Base-by-base conservation (phyloP, 1,140 invertebrate genomes). In the Drosophila lacertosa region DNA sequence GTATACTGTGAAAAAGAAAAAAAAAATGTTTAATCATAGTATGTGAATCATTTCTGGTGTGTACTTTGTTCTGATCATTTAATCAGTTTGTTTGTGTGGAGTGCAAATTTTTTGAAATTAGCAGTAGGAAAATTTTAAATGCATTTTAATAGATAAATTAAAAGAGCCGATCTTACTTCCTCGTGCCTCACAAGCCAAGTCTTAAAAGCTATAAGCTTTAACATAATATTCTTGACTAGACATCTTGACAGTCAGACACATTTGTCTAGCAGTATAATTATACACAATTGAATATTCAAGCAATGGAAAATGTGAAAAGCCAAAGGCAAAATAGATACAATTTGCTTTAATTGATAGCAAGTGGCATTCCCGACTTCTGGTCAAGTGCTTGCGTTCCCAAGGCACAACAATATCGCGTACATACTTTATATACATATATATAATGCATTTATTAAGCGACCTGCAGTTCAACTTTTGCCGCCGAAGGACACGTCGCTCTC, bases 331-430 rank as follows among this genome's bases (percentile, higher is more conserved):
- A 32, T 58, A 73, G 73, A 73, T 80, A 86, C 67, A 80, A 79
- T 77, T 77, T 68, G 81, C 55, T 86, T 81, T 86, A 80, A 86
- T 84, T 84, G 80, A 77, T 77, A 65, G 67, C 77, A 80, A 74
- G 73, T 76, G 72, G 63, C 63, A 64, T 75, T 57, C 40, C 60
- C 60, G 64, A 42, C 42, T 72, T 55, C 24, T 53, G 55, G 50
- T 51, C 81, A 84, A 86, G 81, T 84, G 81, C 70, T 74, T 57
- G 53, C 39, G 62, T 88, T 84, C 81, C 77, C 81, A 84, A 77
- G 81, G 63, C 48, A 76, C 40, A 47, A 76, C 40, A 47, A 40
- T 39, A 13, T 51, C 35, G 20, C 18, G 42, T 39, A 44, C 57
- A 10, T 65, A 42, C 39, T 55, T 63, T 63, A 57, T 68, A 39